phyloP scores from a whole-genome alignment of 1,140 invertebrate species.

The Drosophila ficusphila region DNA sequence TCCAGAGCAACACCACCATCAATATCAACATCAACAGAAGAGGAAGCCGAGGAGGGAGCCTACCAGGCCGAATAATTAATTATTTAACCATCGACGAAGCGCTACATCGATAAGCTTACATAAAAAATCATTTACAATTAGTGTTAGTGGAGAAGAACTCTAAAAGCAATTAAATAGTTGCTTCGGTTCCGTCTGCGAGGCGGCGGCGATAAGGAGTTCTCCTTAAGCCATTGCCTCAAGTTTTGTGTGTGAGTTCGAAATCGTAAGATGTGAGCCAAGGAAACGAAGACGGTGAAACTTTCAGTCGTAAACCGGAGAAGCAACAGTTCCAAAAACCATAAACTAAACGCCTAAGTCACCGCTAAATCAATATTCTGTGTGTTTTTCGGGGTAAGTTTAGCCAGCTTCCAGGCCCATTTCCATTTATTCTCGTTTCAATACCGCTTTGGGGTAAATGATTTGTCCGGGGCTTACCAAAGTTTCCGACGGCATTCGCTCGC shows the following conservation, averaged over 20 bases:
- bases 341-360: conserved; percentile 36
- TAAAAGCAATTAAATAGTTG: conserved; percentile 3
- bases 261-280: conserved; percentile 19
- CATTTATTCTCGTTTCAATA: conserved; percentile 4
- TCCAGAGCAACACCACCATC: conserved; percentile 14
- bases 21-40: conserved; percentile 14
- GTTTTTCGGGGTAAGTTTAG: conserved; percentile 39
- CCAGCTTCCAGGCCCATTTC: background rate
- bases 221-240: conserved; percentile 8
- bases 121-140: conserved; percentile 10
- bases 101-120: conserved; percentile 21
- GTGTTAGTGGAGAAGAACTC: background rate
- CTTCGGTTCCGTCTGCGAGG: conserved; percentile 1
- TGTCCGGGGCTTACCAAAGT: conserved; percentile 15
- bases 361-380: conserved; percentile 42
- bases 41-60: conserved; percentile 22
- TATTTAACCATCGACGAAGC: conserved; percentile 15
- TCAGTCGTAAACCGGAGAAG: conserved; percentile 21
- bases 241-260: conserved; percentile 5
- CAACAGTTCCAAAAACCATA: conserved; percentile 39
- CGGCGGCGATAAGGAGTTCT: conserved; percentile 3
- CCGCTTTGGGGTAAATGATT: conserved; percentile 18
- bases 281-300: conserved; percentile 7
- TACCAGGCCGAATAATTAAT: conserved; percentile 37
- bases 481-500: conserved; percentile 13